phyloP scores from a whole-genome alignment of 2,113 vertebrate genomes.

The Planiliza haematocheilus region DNA sequence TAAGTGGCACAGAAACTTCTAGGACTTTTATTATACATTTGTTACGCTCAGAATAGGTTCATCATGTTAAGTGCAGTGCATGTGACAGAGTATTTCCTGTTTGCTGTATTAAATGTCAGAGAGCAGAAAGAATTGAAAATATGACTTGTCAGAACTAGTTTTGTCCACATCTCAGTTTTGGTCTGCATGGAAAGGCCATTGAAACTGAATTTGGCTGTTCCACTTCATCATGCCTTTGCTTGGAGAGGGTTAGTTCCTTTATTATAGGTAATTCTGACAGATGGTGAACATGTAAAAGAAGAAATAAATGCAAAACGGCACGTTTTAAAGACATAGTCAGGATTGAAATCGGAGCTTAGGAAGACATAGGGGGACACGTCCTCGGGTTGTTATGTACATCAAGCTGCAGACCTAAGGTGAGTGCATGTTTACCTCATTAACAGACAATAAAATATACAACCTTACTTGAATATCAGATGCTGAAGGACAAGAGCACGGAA shows the following conservation, averaged over 20 bases:
- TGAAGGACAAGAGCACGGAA: not conserved
- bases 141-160: not conserved
- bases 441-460: no score
- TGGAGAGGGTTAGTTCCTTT: not conserved
- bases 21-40: not conserved
- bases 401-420: not conserved
- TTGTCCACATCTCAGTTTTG: not conserved
- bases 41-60: not conserved
- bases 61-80: not conserved
- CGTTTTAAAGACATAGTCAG: no score
- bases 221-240: no score
- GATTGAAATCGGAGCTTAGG: not conserved
- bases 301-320: no score
- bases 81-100: not conserved
- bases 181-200: not conserved
- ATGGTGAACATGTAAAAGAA: not conserved
- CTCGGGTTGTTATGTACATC: not conserved
- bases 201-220: not conserved
- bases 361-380: not conserved
- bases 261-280: not conserved
- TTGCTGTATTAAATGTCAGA: not conserved
- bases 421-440: not conserved
- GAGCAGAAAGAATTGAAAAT: not conserved
- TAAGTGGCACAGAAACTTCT: no score
- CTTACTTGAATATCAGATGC: not conserved